Evolutionary conservation across 2,113 vertebrate species (phyloP).

Genomic region (Eretmodus cyanostictus): DNA sequence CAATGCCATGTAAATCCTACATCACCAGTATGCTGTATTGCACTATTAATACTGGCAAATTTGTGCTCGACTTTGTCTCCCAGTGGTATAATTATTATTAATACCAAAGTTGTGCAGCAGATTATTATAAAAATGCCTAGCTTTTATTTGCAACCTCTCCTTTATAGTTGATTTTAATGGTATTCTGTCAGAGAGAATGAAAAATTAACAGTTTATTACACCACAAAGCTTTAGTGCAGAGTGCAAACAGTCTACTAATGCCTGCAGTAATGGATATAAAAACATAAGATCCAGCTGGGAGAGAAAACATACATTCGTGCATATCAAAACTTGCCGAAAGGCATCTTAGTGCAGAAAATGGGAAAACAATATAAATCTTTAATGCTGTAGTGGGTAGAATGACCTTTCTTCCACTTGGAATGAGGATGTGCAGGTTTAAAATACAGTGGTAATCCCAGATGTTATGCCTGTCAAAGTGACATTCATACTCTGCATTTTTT

Average conservation of each 20-base stretch:
- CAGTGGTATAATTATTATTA: conserved; percentile 58
- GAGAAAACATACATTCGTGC: conserved; percentile 41
- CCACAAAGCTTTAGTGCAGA: conserved; percentile 42
- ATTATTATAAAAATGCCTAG: conserved; percentile 40
- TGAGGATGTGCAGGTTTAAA: background rate
- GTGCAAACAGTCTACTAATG: conserved; percentile 60
- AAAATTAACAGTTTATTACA: conserved; percentile 60
- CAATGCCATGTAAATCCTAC: background rate
- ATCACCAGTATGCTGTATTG: background rate
- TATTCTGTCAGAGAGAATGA: conserved; percentile 61
- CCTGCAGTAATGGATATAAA: conserved; percentile 58
- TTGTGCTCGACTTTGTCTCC: conserved; percentile 34
- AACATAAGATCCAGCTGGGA: conserved; percentile 38
- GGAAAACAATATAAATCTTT: conserved; percentile 47
- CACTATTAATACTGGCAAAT: conserved; percentile 11
- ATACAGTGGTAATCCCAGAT: background rate
- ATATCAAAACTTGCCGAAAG: conserved; percentile 39
- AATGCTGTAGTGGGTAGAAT: conserved; percentile 2
- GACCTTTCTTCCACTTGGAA: conserved; percentile 12
- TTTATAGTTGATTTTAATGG: conserved; percentile 60
- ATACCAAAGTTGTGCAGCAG: conserved; percentile 40
- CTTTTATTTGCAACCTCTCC: conserved; percentile 52
- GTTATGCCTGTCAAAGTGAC: background rate
- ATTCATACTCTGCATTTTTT: background rate
- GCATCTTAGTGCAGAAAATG: conserved; percentile 21